Conservation (phyloP, 2,113 vertebrate genomes). For the Cololabis saira region DNA sequence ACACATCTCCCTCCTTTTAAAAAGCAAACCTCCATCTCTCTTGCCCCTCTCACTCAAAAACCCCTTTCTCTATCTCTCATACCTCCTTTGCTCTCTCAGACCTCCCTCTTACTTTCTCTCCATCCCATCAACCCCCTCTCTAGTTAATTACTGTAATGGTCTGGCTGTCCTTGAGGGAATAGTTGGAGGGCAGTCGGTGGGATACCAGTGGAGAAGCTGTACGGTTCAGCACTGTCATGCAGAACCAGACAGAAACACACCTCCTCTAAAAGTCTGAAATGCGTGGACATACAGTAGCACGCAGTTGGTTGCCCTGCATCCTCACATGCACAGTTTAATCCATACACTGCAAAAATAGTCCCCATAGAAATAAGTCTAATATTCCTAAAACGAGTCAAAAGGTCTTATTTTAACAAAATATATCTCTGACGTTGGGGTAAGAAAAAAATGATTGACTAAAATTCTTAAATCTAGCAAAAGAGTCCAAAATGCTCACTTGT, state of each 20-base stretch:
- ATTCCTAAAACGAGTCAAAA: too few species aligned
- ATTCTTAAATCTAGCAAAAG: too few species aligned
- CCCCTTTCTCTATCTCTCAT: slow-evolving; percentile 5
- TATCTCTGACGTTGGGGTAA: too few species aligned
- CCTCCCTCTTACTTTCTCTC: slow-evolving; percentile 35
- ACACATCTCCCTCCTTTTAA: slow-evolving; percentile 21
- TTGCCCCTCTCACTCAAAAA: slow-evolving; percentile 18
- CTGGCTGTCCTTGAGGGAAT: slow-evolving; percentile 66
- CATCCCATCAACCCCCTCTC: slow-evolving; percentile 63
- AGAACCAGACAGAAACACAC: neutral
- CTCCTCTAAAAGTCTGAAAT: neutral
- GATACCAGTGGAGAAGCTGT: slow-evolving; percentile 37
- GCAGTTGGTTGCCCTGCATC: neutral
- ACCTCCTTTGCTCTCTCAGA: slow-evolving; percentile 19
- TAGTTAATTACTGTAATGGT: slow-evolving; percentile 79
- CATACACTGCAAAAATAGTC: too few species aligned
- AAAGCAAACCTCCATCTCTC: slow-evolving; percentile 52
- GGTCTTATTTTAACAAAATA: too few species aligned
- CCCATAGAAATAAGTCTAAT: too few species aligned
- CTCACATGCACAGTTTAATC: too few species aligned
- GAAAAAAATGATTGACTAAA: too few species aligned
- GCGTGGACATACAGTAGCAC: neutral
- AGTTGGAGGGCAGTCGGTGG: slow-evolving; percentile 55
- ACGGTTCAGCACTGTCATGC: slow-evolving; percentile 46
- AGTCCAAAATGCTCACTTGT: too few species aligned